These are phyloP conservation scores for Sceloporus undulatus DNA, from an alignment of 2,113 vertebrate genomes.

Conservation along the genomic window DNA sequence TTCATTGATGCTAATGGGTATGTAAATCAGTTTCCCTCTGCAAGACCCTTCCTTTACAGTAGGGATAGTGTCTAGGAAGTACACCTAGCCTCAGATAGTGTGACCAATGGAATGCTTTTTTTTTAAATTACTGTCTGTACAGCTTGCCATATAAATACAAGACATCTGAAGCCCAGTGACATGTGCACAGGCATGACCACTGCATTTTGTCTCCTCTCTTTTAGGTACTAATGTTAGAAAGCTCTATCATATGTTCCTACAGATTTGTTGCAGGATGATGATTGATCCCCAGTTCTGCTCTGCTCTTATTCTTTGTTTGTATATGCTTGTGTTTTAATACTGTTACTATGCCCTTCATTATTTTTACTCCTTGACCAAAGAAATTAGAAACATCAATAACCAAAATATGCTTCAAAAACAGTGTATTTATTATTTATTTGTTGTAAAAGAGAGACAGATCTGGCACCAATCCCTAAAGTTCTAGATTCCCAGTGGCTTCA, in stretches of 20 bases:
- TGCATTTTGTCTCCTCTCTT: not conserved
- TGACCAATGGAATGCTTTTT: not conserved
- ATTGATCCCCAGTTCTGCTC: no score
- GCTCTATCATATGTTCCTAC: no score
- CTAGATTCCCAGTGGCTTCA: no score
- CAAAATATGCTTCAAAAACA: not conserved
- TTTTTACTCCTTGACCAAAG: not conserved
- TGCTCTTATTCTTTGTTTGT: no score
- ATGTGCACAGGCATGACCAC: not conserved
- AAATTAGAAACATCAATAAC: not conserved
- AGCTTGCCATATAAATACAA: not conserved
- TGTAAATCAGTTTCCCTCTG: slow-evolving; percentile 29
- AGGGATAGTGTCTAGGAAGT: not conserved
- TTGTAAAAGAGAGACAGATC: no score
- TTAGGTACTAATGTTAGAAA: not conserved
- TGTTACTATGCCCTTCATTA: not conserved
- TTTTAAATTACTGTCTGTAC: not conserved
- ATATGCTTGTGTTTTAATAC: no score
- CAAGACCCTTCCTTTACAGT: not conserved
- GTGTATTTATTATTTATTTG: not conserved
- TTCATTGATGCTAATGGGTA: slow-evolving; percentile 83
- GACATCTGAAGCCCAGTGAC: not conserved
- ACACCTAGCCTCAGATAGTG: not conserved
- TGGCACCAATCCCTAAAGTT: no score
- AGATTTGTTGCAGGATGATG: no score